Evolutionary conservation across 2,113 vertebrate species (phyloP).

Genomic region (Myotis brandtii): DNA sequence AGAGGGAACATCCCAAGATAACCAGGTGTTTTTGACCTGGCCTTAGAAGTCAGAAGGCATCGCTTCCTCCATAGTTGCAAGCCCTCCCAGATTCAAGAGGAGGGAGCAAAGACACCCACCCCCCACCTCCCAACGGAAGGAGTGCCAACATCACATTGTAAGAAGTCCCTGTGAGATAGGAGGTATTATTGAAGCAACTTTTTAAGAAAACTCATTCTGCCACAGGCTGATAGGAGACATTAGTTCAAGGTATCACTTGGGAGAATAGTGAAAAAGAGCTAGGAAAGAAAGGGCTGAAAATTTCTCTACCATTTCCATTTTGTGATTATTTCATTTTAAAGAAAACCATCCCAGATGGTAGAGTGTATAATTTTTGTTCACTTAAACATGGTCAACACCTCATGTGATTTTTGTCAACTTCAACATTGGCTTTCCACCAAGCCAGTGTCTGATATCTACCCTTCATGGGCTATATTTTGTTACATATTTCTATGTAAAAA

Average conservation of each 20-base stretch:
- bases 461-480: neutral
- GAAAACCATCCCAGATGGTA: neutral
- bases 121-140: neutral
- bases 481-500: slow-evolving; percentile 13
- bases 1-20: neutral
- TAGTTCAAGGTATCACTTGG: neutral
- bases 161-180: neutral
- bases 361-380: neutral
- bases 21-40: neutral
- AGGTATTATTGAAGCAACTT: neutral
- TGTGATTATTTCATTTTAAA: slow-evolving; percentile 9
- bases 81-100: neutral
- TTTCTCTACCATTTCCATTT: neutral
- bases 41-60: neutral
- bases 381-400: neutral
- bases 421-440: neutral
- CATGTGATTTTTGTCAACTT: neutral
- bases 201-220: neutral
- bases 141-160: neutral
- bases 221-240: neutral
- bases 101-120: neutral
- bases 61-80: neutral
- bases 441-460: neutral
- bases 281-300: neutral
- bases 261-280: neutral